Base-by-base conservation (phyloP, 2,888 invertebrate genomes). In the Brachylomia viminalis region DNA sequence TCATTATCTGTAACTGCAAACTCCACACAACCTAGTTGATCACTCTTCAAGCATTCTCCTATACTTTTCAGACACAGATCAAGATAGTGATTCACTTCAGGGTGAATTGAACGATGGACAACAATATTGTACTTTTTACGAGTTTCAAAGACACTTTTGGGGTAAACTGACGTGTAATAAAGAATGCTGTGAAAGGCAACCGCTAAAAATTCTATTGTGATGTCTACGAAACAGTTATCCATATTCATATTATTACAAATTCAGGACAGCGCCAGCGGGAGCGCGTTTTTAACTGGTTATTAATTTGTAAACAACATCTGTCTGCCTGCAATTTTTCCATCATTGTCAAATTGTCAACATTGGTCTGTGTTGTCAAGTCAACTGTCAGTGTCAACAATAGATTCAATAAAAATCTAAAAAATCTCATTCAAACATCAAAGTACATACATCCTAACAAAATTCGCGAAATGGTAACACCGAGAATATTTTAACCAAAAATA, bases 191-290 rank as follows among this genome's bases (percentile, higher is more conserved):
- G 97, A 79, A 98, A 97, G 1, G 97, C 97, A 42, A 98, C 97
- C 89, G 97, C 97, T 45, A 98, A 91, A 91, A 98, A 98, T 93
- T 98, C 98, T 73, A 97, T 88, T n/a, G 97, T 92, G 71, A 98
- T 93, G 87, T 98, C 97, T 49, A 94, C 86, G 74, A 95, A 94
- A 90, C 97, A 97, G 92, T 87, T 90, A 91, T 95, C 95, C 96
- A 96, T 96, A 69, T 4, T 75, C 0, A 13, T 17, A 5, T 68
- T 13, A 65, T 13, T n/a, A 33, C 30, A 42, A 42, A 73, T 52
- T 17, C 61, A 45, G 2, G 11, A 33, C 33, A 27, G 20, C 3
- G 30, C 10, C 8, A 11, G 8, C 27, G 3, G 6, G 38, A 10
- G 6, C 11, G 4, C 2, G 45, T 7, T 33, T 20, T 23, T 54